Evolutionary conservation across 2,113 vertebrate genomes (phyloP).

Genomic region (Anarhynchus alexandrinus): DNA sequence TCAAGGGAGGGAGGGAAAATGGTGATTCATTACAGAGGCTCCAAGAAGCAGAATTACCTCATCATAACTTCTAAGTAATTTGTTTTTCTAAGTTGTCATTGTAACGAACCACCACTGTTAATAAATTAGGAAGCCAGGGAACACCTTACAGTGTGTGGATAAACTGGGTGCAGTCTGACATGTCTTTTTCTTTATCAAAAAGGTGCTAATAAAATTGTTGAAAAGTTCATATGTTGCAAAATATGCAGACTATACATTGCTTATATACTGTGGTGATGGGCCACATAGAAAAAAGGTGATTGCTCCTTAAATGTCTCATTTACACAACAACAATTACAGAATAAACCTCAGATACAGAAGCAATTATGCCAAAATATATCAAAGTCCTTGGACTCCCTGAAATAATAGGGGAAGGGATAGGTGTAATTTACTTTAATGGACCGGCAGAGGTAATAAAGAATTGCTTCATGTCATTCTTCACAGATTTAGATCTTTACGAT

Average conservation of each 20-base stretch:
- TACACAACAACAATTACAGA: not conserved
- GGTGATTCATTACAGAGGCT: constrained; percentile 69
- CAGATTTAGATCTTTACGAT: constrained; percentile 63
- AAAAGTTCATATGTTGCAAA: not conserved
- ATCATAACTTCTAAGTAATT: constrained; percentile 72
- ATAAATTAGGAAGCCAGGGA: constrained; percentile 69
- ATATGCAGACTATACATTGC: not conserved
- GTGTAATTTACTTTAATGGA: constrained; percentile 62
- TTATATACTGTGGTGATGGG: not conserved
- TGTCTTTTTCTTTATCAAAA: constrained; percentile 67
- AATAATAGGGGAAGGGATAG: constrained; percentile 57
- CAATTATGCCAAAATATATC: constrained; percentile 5
- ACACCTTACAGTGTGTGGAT: constrained; percentile 53
- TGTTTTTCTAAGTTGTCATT: constrained; percentile 71
- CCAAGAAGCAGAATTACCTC: constrained; percentile 70
- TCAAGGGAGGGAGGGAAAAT: constrained; percentile 70
- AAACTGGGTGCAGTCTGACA: constrained; percentile 53
- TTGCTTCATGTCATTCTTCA: constrained; percentile 40
- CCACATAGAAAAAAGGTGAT: not conserved
- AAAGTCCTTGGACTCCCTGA: not conserved
- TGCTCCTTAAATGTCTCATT: not conserved
- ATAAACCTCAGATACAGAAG: constrained; percentile 29
- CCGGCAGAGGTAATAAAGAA: constrained; percentile 26
- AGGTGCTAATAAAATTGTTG: not conserved
- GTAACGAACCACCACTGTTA: constrained; percentile 63